Percentiles rank a stretch among this genome's conserved stretches.
Conservation (phyloP, 1,140 invertebrate species). For the Caenorhabditis inopinata region DNA sequence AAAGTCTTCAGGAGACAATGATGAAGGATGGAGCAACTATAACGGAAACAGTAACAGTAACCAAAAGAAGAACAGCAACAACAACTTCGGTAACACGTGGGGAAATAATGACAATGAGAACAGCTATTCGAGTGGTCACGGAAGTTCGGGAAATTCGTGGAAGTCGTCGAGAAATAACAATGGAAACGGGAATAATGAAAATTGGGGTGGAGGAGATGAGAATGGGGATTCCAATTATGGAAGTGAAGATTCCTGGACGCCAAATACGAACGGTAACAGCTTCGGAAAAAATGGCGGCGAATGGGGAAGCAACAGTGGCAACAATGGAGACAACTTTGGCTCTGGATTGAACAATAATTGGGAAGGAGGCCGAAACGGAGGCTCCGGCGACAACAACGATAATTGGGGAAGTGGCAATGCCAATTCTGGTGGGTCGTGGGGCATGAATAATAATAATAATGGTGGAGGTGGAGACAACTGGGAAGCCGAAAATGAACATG, state of each 20-base stretch:
- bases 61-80: neutral
- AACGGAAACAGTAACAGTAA: neutral
- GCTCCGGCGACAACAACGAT: neutral
- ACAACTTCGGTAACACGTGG: neutral
- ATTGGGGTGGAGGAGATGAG: neutral
- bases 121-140: neutral
- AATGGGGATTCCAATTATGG: neutral
- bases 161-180: neutral
- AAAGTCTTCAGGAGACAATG: constrained; percentile 15
- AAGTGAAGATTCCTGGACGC: neutral
- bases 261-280: neutral
- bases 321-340: neutral
- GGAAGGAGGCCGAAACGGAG: neutral
- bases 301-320: neutral
- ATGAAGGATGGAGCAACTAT: neutral
- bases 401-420: neutral
- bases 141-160: neutral
- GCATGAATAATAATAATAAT: neutral
- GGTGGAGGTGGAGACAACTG: neutral
- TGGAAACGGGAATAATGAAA: neutral
- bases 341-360: neutral
- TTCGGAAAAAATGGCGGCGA: neutral
- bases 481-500: neutral
- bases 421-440: neutral
- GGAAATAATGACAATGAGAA: constrained; percentile 1